Evolutionary conservation across 2,888 invertebrate genomes (phyloP).

Genomic region (Drosophila anomalata): DNA sequence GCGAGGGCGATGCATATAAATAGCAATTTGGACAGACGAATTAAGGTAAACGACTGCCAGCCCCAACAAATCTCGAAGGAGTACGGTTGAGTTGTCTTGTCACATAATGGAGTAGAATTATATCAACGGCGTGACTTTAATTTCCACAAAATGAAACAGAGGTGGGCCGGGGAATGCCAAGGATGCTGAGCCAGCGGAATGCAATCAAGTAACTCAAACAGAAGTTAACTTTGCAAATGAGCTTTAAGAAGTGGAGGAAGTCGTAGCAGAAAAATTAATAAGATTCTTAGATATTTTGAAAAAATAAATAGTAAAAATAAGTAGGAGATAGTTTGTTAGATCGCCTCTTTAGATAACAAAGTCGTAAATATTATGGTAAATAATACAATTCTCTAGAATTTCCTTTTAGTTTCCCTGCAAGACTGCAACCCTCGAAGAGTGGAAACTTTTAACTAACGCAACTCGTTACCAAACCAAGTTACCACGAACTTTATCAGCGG

Average conservation of each 20-base stretch:
- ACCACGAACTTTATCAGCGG: slow-evolving; percentile 23
- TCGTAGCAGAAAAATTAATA: not conserved
- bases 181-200: not conserved
- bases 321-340: no score
- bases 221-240: slow-evolving; percentile 7
- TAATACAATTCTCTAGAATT: not conserved
- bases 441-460: slow-evolving; percentile 25
- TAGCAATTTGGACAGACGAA: slow-evolving; percentile 76
- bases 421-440: slow-evolving; percentile 10
- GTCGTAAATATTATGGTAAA: not conserved
- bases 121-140: slow-evolving; percentile 69
- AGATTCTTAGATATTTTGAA: not conserved
- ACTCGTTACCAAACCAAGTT: slow-evolving; percentile 30
- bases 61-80: slow-evolving; percentile 29
- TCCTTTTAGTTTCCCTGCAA: no score
- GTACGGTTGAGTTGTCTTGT: slow-evolving; percentile 48
- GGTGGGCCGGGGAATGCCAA: slow-evolving; percentile 10
- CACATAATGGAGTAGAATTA: slow-evolving; percentile 65
- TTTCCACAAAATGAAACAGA: slow-evolving; percentile 33
- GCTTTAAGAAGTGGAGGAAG: not conserved
- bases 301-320: not conserved
- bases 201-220: slow-evolving; percentile 31
- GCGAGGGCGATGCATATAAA: slow-evolving; percentile 78
- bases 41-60: slow-evolving; percentile 72
- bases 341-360: not conserved